Conservation (phyloP, 2,797 vertebrate genomes). For the Gymnoscopelus microlampas region DNA sequence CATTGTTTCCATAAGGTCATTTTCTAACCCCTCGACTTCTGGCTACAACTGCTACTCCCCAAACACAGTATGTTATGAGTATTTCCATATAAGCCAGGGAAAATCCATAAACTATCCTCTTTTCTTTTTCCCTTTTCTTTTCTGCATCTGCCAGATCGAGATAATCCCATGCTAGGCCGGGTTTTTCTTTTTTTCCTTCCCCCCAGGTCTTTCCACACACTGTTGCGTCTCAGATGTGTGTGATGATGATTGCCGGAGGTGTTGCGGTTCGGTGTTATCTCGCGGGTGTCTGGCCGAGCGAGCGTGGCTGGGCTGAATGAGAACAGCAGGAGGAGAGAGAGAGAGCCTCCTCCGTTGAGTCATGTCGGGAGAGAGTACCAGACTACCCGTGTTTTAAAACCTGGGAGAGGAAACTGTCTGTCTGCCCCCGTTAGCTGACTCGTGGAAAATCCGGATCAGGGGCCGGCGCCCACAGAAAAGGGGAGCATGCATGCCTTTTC, state of each 20-base stretch:
- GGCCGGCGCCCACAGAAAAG: constrained; percentile 36
- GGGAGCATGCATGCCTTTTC: constrained; percentile 49
- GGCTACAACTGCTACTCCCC: constrained; percentile 60
- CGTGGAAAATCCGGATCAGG: constrained; percentile 75
- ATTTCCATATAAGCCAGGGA: constrained; percentile 69
- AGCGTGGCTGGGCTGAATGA: constrained; percentile 2
- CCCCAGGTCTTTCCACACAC: constrained; percentile 22
- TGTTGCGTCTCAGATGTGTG: constrained; percentile 2
- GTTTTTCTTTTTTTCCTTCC: constrained; percentile 2
- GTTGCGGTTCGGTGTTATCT: constrained; percentile 32
- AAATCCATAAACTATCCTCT: constrained; percentile 68
- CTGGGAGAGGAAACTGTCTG: constrained; percentile 56
- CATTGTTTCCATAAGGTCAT: constrained; percentile 79
- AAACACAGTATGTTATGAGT: constrained; percentile 57
- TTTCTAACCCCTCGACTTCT: constrained; percentile 64
- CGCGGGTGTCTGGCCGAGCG: constrained; percentile 27
- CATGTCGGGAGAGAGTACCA: constrained; percentile 52
- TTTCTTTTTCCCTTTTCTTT: not conserved
- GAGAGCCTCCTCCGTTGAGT: constrained; percentile 51
- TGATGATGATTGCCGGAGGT: constrained; percentile 1
- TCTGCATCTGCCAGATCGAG: constrained; percentile 45
- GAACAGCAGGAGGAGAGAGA: not conserved
- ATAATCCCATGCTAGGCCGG: not conserved
- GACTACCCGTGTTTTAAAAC: constrained; percentile 62
- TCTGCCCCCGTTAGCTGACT: constrained; percentile 51